Evolutionary conservation across 2,797 vertebrate genomes (phyloP).

Genomic region (Pipistrellus pipistrellus): DNA sequence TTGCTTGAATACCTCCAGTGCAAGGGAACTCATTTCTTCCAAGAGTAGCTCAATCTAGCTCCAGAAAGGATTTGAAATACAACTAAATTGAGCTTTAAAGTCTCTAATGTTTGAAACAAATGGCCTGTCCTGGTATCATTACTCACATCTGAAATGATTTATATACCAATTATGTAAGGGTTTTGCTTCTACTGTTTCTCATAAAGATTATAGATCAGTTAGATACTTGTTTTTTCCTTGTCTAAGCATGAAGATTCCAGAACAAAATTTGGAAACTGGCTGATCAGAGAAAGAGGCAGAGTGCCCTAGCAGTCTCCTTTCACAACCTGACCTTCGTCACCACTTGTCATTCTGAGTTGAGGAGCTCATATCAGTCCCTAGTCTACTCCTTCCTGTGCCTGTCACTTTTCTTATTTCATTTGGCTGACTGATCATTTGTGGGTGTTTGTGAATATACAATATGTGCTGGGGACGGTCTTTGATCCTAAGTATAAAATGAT

Average conservation of each 20-base stretch:
- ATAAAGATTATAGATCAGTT: slow-evolving; percentile 83
- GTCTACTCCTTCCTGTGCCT: neutral
- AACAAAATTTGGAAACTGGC: neutral
- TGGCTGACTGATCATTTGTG: neutral
- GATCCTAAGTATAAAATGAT: neutral
- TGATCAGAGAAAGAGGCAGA: neutral
- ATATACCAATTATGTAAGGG: slow-evolving; percentile 82
- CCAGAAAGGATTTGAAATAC: slow-evolving; percentile 78
- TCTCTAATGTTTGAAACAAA: slow-evolving; percentile 83
- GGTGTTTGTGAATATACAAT: neutral
- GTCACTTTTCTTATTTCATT: neutral
- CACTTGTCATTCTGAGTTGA: neutral
- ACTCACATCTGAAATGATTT: slow-evolving; percentile 85
- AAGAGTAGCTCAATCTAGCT: neutral
- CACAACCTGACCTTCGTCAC: neutral
- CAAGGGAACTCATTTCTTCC: slow-evolving; percentile 16
- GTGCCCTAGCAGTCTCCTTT: neutral
- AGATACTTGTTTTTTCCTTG: slow-evolving; percentile 31
- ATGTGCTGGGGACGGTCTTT: neutral
- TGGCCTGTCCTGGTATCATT: slow-evolving; percentile 78
- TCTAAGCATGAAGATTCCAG: neutral
- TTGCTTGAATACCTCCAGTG: neutral
- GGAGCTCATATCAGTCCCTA: neutral
- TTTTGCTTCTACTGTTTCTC: slow-evolving; percentile 83
- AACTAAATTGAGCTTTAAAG: slow-evolving; percentile 75